A percentile compares a stretch with the other conserved stretches of the same genome.
These are phyloP conservation scores for human (Homo sapiens) DNA, from an alignment of 2,113 vertebrate genomes.

Conservation along the genomic window GRCh38 chr7:24559001-24559500, in stretches of 20 bases:
- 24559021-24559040: not conserved
- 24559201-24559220: not conserved
- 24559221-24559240: conserved; percentile 6
- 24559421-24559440: not conserved
- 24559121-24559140: conserved; percentile 8
- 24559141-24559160: conserved; percentile 36
- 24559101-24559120: not conserved
- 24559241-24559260: not conserved
- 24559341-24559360: conserved; percentile 11
- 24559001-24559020: not conserved
- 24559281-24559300: not conserved
- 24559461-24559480: conserved; percentile 27
- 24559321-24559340: not conserved
- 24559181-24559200: not conserved
- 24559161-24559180: conserved; percentile 28
- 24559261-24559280: not conserved
- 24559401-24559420: not conserved
- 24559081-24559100: not conserved
- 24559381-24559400: not conserved
- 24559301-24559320: not conserved
- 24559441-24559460: conserved; percentile 38
- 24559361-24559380: not conserved
- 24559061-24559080: not conserved
- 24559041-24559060: not conserved
- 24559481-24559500: conserved; percentile 40